Evolutionary conservation across 1,140 invertebrate genomes (phyloP), one percentile per base, ranked within the genome.

Genomic region (Eriosoma lanigerum): DNA sequence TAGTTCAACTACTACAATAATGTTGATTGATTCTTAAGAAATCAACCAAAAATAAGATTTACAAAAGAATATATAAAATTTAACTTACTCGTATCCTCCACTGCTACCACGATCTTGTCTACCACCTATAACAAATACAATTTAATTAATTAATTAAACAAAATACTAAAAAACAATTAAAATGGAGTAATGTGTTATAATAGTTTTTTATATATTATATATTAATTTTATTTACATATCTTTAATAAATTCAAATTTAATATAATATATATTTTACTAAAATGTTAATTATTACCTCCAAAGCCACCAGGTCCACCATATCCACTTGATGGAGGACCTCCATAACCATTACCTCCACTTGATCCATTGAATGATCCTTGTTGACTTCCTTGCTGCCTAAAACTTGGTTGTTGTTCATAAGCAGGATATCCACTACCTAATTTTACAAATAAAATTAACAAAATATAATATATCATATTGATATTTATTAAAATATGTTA

Each of bases 61-160:
- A 48, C 1, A 64, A 24, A 68, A 8, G 46, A 24, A n/a, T 72
- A 1, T 29, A 72, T 15, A 54, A n/a, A n/a, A 54, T 54, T n/a
- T 5, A 3, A 81, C 81, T 82, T 81, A 82, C 81, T 82, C 78
- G 12, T 82, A 82, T 44, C 73, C 81, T 24, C 81, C 52, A 32
- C 73, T 12, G 32, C 81, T 32, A 8, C 44, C 64, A 66, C 81
- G 50, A 8, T 78, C 81, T 52, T 81, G 64, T 54, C 81, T 80
- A 50, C 76, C 26, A 70, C 81, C 81, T 80, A 21, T 64, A 76
- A 44, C 56, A 68, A 68, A 26, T 17, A n/a, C n/a, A n/a, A n/a
- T n/a, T n/a, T n/a, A n/a, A n/a, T n/a, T n/a, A n/a, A n/a, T n/a
- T n/a, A n/a, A n/a, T n/a, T n/a, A n/a, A n/a, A n/a, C n/a, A n/a